Evolutionary conservation across 2,888 invertebrate species (phyloP).

Genomic region (Tethea ocularis): DNA sequence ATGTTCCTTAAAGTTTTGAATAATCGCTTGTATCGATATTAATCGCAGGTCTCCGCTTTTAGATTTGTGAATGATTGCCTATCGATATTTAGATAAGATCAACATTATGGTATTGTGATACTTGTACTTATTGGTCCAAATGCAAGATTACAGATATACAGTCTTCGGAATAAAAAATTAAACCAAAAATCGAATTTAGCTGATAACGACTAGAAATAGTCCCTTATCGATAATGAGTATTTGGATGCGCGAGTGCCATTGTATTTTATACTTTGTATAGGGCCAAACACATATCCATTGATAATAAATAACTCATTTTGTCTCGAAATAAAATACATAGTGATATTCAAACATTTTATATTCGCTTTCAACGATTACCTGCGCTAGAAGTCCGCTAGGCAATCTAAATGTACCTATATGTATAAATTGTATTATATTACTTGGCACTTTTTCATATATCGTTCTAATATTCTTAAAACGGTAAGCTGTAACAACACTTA

Average conservation of each 20-base stretch:
- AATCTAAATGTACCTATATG: neutral
- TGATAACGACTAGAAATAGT: neutral
- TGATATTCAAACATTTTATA: neutral
- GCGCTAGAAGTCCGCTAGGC: neutral
- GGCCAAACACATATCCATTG: constrained; percentile 2
- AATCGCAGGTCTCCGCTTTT: neutral
- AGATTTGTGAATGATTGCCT: neutral
- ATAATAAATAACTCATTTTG: neutral
- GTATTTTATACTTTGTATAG: constrained; percentile 1
- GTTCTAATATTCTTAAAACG: neutral
- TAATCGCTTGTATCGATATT: no score
- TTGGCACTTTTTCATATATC: neutral
- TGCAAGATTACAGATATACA: neutral
- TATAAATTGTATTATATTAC: neutral
- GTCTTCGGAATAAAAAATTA: neutral
- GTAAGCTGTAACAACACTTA: neutral
- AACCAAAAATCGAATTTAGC: neutral
- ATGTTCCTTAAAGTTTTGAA: neutral
- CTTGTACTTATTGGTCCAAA: neutral
- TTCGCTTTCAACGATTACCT: neutral
- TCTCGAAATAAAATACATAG: neutral
- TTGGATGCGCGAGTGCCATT: constrained; percentile 27
- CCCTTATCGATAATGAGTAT: constrained; percentile 8
- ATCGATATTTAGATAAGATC: neutral
- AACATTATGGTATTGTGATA: constrained; percentile 4